Conservation (phyloP, 2,113 vertebrate species). For the Scopus umbretta region DNA sequence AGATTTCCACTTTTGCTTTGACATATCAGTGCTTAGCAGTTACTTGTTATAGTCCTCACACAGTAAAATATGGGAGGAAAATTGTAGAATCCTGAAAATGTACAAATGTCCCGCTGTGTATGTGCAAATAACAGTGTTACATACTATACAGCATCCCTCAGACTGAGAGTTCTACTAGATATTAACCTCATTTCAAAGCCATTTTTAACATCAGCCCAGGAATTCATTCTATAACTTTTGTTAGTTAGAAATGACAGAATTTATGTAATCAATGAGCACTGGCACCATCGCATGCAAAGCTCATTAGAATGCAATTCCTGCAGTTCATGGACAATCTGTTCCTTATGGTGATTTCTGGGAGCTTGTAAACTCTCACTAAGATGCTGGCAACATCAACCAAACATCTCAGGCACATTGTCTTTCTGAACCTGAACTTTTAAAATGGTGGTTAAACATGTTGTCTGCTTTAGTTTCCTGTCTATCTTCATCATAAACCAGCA, state of each 20-base stretch:
- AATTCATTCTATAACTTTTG: conserved; percentile 33
- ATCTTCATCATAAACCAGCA: conserved; percentile 76
- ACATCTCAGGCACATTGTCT: conserved; percentile 76
- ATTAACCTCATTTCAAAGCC: conserved; percentile 43
- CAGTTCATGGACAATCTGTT: conserved; percentile 67
- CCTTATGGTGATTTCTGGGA: conserved; percentile 61
- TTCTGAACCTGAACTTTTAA: conserved; percentile 72
- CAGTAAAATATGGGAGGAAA: background rate
- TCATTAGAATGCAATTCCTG: conserved; percentile 62
- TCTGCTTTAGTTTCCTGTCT: conserved; percentile 78
- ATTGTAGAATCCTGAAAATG: background rate
- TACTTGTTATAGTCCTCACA: background rate
- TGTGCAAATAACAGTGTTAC: fast-evolving
- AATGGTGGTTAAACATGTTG: conserved; percentile 77
- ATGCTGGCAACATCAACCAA: conserved; percentile 70
- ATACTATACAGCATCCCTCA: background rate
- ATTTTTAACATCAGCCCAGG: conserved; percentile 50
- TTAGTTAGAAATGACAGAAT: conserved; percentile 45
- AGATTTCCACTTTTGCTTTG: background rate
- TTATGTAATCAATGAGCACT: conserved; percentile 58
- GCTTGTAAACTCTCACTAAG: conserved; percentile 51
- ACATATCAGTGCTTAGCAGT: background rate
- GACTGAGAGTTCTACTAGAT: background rate
- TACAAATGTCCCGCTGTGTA: background rate
- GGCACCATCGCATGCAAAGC: conserved; percentile 45